Conservation (phyloP, 2,113 vertebrate species). For the Hemiscyllium ocellatum region DNA sequence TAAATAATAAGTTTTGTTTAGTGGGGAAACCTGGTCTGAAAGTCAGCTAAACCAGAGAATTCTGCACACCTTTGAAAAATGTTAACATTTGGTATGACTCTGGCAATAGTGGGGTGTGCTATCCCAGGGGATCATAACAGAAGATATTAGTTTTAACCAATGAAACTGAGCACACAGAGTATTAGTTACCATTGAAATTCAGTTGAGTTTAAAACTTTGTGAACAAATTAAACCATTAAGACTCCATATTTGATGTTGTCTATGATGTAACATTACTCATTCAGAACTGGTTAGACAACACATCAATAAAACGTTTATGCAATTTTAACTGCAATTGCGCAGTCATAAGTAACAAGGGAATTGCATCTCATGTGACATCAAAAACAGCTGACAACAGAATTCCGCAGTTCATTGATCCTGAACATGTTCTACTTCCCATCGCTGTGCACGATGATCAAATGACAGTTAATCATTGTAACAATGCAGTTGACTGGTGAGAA, state of each 20-base stretch:
- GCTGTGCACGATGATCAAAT: not conserved
- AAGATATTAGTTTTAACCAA: not conserved
- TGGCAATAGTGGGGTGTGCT: no score
- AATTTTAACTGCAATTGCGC: not conserved
- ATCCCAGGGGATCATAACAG: no score
- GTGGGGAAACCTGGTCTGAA: no score
- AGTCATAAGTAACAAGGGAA: not conserved
- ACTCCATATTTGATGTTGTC: not conserved
- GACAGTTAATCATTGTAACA: not conserved
- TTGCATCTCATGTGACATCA: not conserved
- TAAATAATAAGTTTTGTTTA: no score
- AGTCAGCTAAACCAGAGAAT: no score
- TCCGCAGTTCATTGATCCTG: not conserved
- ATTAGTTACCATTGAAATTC: not conserved
- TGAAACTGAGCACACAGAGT: not conserved
- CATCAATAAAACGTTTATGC: not conserved
- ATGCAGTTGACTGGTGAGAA: not conserved
- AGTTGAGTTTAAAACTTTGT: not conserved
- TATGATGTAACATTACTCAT: not conserved
- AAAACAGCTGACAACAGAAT: not conserved
- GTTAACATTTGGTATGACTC: no score
- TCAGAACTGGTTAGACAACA: not conserved
- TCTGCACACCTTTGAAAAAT: no score
- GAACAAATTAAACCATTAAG: not conserved
- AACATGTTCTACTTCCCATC: not conserved